Evolutionary conservation across 2,113 vertebrate genomes (phyloP).

Genomic region (Lagopus muta): DNA sequence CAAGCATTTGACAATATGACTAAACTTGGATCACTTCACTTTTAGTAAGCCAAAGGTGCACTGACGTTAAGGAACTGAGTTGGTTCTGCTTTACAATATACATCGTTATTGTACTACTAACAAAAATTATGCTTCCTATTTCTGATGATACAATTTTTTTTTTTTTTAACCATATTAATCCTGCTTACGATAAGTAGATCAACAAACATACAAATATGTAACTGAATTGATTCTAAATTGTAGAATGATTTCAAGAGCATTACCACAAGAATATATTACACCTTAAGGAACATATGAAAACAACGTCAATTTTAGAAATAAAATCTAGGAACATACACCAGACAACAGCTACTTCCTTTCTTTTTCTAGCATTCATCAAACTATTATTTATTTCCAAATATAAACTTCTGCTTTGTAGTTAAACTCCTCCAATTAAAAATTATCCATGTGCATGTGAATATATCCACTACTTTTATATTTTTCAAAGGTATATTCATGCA

Average conservation of each 20-base stretch:
- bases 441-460: not conserved
- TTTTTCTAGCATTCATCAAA: not conserved
- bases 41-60: constrained; percentile 26
- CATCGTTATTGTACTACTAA: not conserved
- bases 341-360: not conserved
- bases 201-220: not conserved
- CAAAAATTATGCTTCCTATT: not conserved
- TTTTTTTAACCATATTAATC: not conserved
- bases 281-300: not conserved
- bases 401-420: not conserved
- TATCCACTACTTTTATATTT: not conserved
- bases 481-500: not conserved
- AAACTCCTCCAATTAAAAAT: not conserved
- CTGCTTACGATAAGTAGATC: not conserved
- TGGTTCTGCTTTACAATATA: constrained; percentile 24
- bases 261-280: not conserved
- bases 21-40: constrained; percentile 3
- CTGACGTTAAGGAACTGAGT: constrained; percentile 13
- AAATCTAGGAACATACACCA: not conserved
- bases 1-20: not conserved
- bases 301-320: not conserved
- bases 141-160: not conserved
- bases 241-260: not conserved
- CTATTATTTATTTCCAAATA: not conserved
- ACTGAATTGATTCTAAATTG: not conserved